phyloP scores from a whole-genome alignment of 2,113 vertebrate species.

The Hippopotamus amphibius region DNA sequence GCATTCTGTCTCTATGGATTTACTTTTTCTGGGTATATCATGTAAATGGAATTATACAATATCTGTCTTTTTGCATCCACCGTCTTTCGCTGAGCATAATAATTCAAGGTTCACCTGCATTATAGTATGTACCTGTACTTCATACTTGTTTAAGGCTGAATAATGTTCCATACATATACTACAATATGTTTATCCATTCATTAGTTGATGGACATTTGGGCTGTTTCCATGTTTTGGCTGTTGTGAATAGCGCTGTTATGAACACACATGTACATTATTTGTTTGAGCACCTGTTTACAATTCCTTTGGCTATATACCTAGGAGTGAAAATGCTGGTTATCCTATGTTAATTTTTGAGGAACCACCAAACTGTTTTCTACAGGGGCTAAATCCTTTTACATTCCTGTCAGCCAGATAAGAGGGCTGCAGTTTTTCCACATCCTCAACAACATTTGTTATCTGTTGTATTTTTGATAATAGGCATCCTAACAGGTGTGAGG shows the following conservation, averaged over 20 bases:
- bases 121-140: background rate
- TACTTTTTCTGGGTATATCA: background rate
- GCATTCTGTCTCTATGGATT: background rate
- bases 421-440: background rate
- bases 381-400: background rate
- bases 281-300: background rate
- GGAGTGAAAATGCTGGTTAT: background rate
- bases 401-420: background rate
- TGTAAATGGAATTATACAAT: background rate
- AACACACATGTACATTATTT: background rate
- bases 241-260: background rate
- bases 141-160: background rate
- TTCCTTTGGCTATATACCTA: background rate
- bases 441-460: background rate
- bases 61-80: background rate
- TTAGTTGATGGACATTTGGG: background rate
- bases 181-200: background rate
- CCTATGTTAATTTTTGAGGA: background rate
- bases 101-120: background rate
- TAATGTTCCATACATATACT: background rate
- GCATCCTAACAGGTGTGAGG: background rate
- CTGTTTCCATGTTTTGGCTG: background rate
- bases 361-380: background rate
- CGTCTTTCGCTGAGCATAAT: background rate
- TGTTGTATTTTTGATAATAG: background rate